Evolutionary conservation across 2,113 vertebrate species (phyloP), one percentile per base, ranked within the genome.

Genomic region (Cygnus buccinator): DNA sequence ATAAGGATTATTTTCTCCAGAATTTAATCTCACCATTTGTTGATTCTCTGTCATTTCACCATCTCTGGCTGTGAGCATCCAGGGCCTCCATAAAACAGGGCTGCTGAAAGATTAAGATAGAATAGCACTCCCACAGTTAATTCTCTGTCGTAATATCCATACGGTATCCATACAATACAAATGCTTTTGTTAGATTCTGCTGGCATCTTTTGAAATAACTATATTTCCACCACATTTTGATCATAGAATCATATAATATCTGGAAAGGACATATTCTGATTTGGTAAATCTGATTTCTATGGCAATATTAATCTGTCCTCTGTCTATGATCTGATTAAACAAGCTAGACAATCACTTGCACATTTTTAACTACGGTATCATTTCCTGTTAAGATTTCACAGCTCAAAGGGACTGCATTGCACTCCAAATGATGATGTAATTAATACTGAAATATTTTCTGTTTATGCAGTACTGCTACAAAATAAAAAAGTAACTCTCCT

Each of bases 61-160:
- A 2, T 84, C 95, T 82, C 82, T 85, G 5, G 91, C 85, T 37
- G 95, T n/a, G 66, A 59, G 62, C 33, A 77, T 76, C 98, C 98
- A 98, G 3, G 98, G 98, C 84, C 98, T 97, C 97, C 98, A 98
- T 2, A 94, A 78, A 10, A 84, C 71, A 10, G 95, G 41, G 72
- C 84, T 96, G 86, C 86, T 77, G 93, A 84, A 79, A 94, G 37
- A 96, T 79, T 31, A 21, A 89, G 55, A 67, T 2, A 57, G 55
- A 91, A 23, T 9, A 74, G 35, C 0, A 1, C 14, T 89, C 50
- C 35, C 50, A 35, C 28, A 50, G n/a, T 67, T 89, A 89, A 73
- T 78, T 78, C 13, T 80, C 46, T 55, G 19, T 43, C 44, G 26
- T 68, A 41, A 28, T 65, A 73, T 26, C 41, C 2, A 1, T n/a